Conservation (phyloP, 2,797 vertebrate genomes). For the Brotula barbata region DNA sequence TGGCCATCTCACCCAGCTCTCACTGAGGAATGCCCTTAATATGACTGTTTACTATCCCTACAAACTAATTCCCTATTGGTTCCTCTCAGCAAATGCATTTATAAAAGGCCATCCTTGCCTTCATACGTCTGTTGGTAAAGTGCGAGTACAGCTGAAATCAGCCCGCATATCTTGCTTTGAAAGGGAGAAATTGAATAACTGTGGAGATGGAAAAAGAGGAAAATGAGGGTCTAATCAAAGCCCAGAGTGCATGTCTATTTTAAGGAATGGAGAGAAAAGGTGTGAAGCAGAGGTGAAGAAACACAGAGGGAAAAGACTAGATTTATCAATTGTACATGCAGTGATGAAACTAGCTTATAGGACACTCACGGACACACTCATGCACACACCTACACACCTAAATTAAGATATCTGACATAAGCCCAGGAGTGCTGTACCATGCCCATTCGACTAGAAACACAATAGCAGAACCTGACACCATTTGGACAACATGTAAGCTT, state of each 20-base stretch:
- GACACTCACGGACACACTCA: conserved; percentile 3
- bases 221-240: conserved; percentile 42
- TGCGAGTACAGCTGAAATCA: conserved; percentile 8
- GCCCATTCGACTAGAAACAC: conserved; percentile 44
- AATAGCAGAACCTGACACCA: conserved; percentile 53
- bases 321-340: conserved; percentile 21
- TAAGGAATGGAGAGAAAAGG: conserved; percentile 31
- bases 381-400: conserved; percentile 27
- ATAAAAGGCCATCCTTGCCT: not conserved
- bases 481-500: conserved; percentile 27
- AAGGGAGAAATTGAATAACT: conserved; percentile 11
- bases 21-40: too few relatives aligned
- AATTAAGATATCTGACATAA: conserved; percentile 21
- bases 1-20: too few relatives aligned
- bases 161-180: conserved; percentile 1
- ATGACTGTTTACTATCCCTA: too few relatives aligned
- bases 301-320: conserved; percentile 16
- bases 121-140: not conserved
- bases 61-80: too few relatives aligned
- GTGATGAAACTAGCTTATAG: conserved; percentile 18
- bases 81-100: conserved; percentile 1
- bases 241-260: conserved; percentile 36
- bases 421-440: conserved; percentile 5
- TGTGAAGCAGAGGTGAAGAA: conserved; percentile 39
- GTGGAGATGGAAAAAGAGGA: not conserved